Evolutionary conservation across 2,113 vertebrate genomes (phyloP).

Genomic region (Oostethus manadensis): DNA sequence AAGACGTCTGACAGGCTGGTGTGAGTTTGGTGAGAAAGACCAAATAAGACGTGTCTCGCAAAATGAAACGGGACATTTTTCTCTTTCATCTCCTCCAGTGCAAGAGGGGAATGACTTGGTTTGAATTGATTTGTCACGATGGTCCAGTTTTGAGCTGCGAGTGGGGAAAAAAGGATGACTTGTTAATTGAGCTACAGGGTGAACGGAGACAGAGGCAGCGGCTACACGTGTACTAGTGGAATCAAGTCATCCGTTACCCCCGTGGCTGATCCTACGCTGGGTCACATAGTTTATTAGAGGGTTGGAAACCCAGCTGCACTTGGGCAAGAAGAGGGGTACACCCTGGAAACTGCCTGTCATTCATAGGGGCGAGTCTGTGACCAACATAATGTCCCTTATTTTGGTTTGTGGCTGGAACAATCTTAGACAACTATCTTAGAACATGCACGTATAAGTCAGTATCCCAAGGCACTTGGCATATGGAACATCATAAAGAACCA

Average conservation of each 20-base stretch:
- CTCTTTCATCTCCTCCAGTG: conserved; percentile 27
- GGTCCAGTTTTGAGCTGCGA: not conserved
- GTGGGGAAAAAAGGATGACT: not conserved
- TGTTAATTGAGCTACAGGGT: conserved; percentile 3
- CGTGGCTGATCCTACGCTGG: not conserved
- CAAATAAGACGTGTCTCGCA: conserved; percentile 16
- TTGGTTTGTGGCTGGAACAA: not conserved
- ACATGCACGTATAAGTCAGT: too few relatives aligned
- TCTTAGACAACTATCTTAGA: too few relatives aligned
- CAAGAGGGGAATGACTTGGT: not conserved
- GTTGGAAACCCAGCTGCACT: not conserved
- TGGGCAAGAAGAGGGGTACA: not conserved
- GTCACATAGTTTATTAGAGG: not conserved
- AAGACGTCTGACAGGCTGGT: conserved; percentile 14
- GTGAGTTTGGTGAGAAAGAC: conserved; percentile 22
- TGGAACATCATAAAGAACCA: too few relatives aligned
- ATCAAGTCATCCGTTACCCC: not conserved
- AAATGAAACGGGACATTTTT: conserved; percentile 26
- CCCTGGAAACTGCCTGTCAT: not conserved
- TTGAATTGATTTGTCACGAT: conserved; percentile 1
- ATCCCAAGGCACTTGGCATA: too few relatives aligned
- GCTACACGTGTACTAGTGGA: not conserved
- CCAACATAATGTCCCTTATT: not conserved
- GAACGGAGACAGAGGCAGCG: not conserved
- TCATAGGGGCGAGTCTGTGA: not conserved